Conservation (phyloP, 2,797 vertebrate genomes). For the Pantherophis vulpinus region DNA sequence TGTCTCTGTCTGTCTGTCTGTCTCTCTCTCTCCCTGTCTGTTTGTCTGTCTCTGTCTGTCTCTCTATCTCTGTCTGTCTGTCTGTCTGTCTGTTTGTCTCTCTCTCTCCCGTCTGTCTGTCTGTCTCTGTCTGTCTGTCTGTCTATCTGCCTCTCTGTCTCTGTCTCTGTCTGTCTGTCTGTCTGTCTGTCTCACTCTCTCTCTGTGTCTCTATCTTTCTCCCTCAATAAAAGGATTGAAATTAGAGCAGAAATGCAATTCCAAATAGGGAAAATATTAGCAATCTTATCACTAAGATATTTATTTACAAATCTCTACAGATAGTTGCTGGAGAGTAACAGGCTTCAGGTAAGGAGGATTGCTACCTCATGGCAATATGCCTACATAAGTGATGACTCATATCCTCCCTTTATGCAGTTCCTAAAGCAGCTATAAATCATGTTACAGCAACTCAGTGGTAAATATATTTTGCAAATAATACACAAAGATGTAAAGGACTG, state of each 20-base stretch:
- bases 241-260: slow-evolving; percentile 49
- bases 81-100: no score
- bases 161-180: no score
- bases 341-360: background rate
- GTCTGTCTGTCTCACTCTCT: no score
- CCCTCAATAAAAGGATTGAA: slow-evolving; percentile 41
- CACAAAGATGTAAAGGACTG: background rate
- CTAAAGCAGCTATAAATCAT: background rate
- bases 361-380: background rate
- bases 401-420: background rate
- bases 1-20: no score
- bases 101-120: no score
- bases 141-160: no score
- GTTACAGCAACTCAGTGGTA: background rate
- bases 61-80: no score
- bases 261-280: slow-evolving; percentile 19
- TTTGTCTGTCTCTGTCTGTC: no score
- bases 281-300: background rate
- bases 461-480: background rate
- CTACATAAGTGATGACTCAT: background rate
- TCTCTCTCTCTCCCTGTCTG: no score
- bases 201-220: no score
- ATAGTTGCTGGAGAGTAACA: background rate
- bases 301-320: background rate
- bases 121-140: no score